Base-by-base conservation (phyloP, 2,797 vertebrate genomes). In the Rhinophrynus dorsalis region DNA sequence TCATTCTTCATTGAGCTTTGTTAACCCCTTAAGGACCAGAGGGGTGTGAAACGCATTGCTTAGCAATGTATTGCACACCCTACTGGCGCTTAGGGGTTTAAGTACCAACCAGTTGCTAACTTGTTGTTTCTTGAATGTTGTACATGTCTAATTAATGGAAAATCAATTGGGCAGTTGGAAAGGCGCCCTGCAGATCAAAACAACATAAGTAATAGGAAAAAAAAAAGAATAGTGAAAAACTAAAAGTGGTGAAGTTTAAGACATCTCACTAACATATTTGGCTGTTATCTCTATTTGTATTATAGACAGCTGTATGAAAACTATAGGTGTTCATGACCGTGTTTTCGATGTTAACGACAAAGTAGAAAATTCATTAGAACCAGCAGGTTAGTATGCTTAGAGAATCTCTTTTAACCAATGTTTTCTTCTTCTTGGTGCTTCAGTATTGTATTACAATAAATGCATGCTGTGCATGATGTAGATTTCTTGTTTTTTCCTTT, bases 291-390 rank as follows among this genome's bases (percentile, higher is more conserved):
- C 89, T 93, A 91, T 93, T 91, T 90, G 86, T 82, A 85, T 97
- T 98, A 90, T 98, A 99, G 97, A 96, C 93, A 96, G 91, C 96
- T 99, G 97, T 93, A 93, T 97, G 96, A 98, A 97, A 98, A 98
- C 95, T 94, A 95, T 98, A 98, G 95, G 97, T 86, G 96, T 96
- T 94, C 96, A 98, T 94, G 97, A 99, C 89, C 95, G 94, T 85
- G 96, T 97, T 95, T 98, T 98, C 94, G 97, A 97, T 88, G 95
- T 97, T 96, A 97, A 96, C 94, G 96, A 98, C 94, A 98, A 96
- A 97, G 95, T 99, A 98, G 97, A 99, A 94, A 98, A 97, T 98
- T 96, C 96, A 90, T 97, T 98, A 98, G 97, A 99, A 96, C 96
- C 96, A 94, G 92, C 95, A 99, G 97, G 97, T 99, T 96, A 98